phyloP scores from a whole-genome alignment of 2,888 invertebrate genomes.

The Thereva unica region DNA sequence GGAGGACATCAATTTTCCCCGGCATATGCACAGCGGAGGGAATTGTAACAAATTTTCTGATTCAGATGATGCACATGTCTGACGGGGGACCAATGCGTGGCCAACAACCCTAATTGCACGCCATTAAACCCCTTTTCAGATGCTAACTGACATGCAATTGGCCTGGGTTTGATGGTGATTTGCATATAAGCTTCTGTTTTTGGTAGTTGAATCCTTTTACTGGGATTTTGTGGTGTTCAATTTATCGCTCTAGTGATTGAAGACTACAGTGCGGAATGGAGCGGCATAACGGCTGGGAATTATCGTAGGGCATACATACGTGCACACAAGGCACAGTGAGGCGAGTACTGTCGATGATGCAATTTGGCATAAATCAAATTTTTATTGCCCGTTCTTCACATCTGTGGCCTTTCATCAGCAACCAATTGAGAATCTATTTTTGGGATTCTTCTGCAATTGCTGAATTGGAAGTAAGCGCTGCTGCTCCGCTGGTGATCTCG shows the following conservation, averaged over 20 bases:
- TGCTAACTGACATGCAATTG: slow-evolving; percentile 1
- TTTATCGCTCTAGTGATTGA: not conserved
- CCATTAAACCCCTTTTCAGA: slow-evolving; percentile 8
- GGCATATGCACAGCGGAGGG: too few relatives aligned
- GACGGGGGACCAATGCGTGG: not conserved
- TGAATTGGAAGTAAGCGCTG: too few relatives aligned
- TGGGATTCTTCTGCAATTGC: not conserved
- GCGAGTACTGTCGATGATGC: slow-evolving; percentile 14
- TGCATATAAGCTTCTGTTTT: too few relatives aligned
- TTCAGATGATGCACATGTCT: slow-evolving; percentile 2
- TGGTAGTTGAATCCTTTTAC: not conserved
- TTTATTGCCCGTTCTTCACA: slow-evolving; percentile 26
- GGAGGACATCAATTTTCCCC: too few relatives aligned
- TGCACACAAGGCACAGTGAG: not conserved
- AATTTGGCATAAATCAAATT: slow-evolving; percentile 37
- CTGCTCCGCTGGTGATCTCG: too few relatives aligned
- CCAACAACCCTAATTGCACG: not conserved
- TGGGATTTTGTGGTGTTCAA: not conserved
- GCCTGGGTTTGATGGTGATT: not conserved
- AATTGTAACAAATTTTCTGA: not conserved
- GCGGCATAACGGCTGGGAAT: too few relatives aligned
- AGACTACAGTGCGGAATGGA: not conserved
- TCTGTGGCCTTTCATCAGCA: slow-evolving; percentile 19
- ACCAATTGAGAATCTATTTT: slow-evolving; percentile 34
- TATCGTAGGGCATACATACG: too few relatives aligned